Base-by-base conservation (phyloP, 2,888 invertebrate species). In the Chelonus formosanus region DNA sequence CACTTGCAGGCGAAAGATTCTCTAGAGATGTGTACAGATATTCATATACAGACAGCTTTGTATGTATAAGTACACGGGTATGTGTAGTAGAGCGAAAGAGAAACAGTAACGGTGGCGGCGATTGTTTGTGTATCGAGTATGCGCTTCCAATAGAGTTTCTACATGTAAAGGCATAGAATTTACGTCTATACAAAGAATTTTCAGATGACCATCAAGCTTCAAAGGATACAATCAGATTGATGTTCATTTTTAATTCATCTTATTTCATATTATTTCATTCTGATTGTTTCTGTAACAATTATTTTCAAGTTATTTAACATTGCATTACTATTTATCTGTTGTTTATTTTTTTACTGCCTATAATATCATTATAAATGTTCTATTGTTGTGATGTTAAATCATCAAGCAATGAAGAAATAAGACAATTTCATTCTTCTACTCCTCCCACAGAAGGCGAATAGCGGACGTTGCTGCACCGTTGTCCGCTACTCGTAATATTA, bases 401-500 rank as follows among this genome's bases (percentile, higher is more conserved):
- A 40, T 52, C 43, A 61, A 45, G 45, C 35, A 40, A 36, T 40
- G 52, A 31, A 61, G 43, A 50, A 50, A 59, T 5, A 44, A 52
- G 35, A 40, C n/a, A 36, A 50, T 61, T 20, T 53, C 6, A 10
- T 44, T 56, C 44, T 40, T 34, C 43, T 40, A 20, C 56, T 50
- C 48, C 36, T 20, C 36, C 56, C 44, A 35, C 43, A 35, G 35
- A 43, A 43, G 35, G 56, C 34, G n/a, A 52, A 52, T 53, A 52
- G 47, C 53, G 43, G 10, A 44, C 66, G 35, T 20, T 40, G 48
- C 34, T 45, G 59, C 44, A 48, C 65, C 50, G 59, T 47, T 65
- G 54, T 60, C 52, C 58, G 68, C 72, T 70, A 70, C 69, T 74
- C 76, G 76, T 77, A 78, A 80, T 78, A 77, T 80, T 80, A 78